Percentiles rank a stretch among this genome's conserved stretches.
These are phyloP conservation scores for Bombus difficillimus DNA, from an alignment of 1,140 invertebrate genomes.

Conservation along the genomic window DNA sequence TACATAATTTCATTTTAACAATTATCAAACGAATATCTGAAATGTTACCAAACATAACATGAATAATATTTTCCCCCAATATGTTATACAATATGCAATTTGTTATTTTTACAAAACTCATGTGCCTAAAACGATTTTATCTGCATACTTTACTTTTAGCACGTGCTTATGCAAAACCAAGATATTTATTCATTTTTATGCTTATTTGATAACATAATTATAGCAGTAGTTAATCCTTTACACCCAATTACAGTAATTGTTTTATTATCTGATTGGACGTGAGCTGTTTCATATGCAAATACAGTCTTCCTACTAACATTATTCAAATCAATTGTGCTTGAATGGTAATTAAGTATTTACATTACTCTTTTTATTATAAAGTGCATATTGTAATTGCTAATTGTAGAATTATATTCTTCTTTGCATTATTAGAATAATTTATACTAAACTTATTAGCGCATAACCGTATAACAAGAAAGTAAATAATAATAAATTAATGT, in stretches of 20 bases:
- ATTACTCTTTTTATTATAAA: conserved; percentile 2
- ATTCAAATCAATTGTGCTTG: conserved; percentile 41
- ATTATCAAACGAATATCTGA: conserved; percentile 48
- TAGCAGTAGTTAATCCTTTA: background rate
- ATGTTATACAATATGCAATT: conserved; percentile 10
- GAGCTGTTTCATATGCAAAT: conserved; percentile 65
- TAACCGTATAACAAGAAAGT: background rate
- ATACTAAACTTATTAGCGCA: background rate
- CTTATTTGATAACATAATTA: conserved; percentile 5
- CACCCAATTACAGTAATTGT: conserved; percentile 29
- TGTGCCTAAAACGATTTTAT: background rate
- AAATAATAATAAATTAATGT: conserved; percentile 15
- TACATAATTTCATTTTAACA: conserved; percentile 29
- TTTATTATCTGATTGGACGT: conserved; percentile 73
- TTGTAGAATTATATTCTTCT: conserved; percentile 10
- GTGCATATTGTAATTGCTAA: conserved; percentile 2
- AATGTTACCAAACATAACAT: conserved; percentile 55
- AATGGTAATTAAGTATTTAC: conserved; percentile 52
- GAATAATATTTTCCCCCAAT: conserved; percentile 33
- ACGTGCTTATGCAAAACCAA: conserved; percentile 29
- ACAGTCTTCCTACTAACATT: conserved; percentile 41
- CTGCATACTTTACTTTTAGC: background rate
- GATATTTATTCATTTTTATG: conserved; percentile 5
- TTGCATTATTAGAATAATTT: conserved; percentile 18
- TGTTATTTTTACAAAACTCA: conserved; percentile 40